phyloP scores from a whole-genome alignment of 2,797 vertebrate genomes.

The Pitangus sulphuratus region DNA sequence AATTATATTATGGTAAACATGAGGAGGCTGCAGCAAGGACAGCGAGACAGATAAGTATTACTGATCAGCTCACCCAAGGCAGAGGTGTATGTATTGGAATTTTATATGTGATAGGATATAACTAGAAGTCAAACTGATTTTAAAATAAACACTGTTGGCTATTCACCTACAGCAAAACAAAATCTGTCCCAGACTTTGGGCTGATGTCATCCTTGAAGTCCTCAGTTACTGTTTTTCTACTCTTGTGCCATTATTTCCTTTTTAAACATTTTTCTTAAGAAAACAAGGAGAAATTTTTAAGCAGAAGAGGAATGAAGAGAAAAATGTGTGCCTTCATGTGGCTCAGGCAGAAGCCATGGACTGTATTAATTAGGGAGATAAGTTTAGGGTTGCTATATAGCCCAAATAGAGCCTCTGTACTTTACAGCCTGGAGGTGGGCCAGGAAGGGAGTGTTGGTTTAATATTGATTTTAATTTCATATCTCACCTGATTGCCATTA shows the following conservation, averaged over 20 bases:
- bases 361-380: not conserved
- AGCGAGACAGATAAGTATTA: not conserved
- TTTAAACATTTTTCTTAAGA: not conserved
- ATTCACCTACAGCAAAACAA: not conserved
- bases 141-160: not conserved
- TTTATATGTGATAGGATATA: not conserved
- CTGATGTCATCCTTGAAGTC: not conserved
- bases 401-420: not conserved
- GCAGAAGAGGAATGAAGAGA: not conserved
- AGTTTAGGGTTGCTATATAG: not conserved
- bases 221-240: not conserved
- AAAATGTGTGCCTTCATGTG: fast-evolving
- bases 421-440: not conserved
- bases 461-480: not conserved
- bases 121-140: not conserved
- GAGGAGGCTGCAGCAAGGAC: not conserved
- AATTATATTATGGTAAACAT: slow-evolving; percentile 6
- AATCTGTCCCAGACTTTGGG: not conserved
- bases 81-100: not conserved
- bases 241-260: not conserved
- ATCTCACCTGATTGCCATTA: not conserved
- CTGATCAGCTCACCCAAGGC: not conserved
- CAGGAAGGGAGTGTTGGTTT: not conserved
- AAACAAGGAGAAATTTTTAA: not conserved
- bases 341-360: not conserved